Conservation (phyloP, 2,113 vertebrate species). For the Rhinopomastus cyanomelas region DNA sequence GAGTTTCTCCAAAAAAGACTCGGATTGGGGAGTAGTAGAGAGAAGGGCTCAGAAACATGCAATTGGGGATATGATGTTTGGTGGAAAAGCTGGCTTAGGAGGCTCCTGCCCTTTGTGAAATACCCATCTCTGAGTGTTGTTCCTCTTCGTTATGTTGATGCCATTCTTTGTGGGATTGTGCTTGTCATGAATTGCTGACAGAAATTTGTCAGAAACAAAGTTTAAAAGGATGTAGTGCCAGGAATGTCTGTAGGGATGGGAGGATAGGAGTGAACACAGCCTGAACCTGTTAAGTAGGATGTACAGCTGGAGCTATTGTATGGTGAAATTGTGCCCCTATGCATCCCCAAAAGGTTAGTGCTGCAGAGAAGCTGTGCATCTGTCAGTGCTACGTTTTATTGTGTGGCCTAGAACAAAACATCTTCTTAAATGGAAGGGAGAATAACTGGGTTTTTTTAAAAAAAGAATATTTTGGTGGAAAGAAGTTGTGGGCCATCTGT, state of each 20-base stretch:
- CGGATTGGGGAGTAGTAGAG: background rate
- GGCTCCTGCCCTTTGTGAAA: background rate
- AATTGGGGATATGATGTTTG: background rate
- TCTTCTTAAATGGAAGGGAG: background rate
- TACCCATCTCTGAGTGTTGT: background rate
- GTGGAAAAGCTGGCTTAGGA: background rate
- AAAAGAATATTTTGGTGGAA: background rate
- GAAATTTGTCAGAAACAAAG: background rate
- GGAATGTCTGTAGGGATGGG: background rate
- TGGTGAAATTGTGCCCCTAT: background rate
- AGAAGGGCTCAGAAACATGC: background rate
- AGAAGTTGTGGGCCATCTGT: background rate
- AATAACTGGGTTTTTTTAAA: rapidly evolving
- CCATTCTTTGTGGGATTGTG: background rate
- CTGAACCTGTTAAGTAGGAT: background rate
- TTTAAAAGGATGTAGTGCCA: background rate
- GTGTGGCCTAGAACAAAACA: background rate
- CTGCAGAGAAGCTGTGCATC: background rate
- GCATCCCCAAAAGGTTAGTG: background rate
- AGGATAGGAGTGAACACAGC: background rate
- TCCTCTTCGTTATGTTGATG: background rate
- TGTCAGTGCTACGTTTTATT: background rate
- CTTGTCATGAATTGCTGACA: background rate
- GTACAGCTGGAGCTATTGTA: background rate
- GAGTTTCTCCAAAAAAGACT: background rate